Percentiles rank a stretch among this genome's conserved stretches.
Conservation (phyloP, 2,888 invertebrate genomes). For the Opisthograptis luteolata region DNA sequence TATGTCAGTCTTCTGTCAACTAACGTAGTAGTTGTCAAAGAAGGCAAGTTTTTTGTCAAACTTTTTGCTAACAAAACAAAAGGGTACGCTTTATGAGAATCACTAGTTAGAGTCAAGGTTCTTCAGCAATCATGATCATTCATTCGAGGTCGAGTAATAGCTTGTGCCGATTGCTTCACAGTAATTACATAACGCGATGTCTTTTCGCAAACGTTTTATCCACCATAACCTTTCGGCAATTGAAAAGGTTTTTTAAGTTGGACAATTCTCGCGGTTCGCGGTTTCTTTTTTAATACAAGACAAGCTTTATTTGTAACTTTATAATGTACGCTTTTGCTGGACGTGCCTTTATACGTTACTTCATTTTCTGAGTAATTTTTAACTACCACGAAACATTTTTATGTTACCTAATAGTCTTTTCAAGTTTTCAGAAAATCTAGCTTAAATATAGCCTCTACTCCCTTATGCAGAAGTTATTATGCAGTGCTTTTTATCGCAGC, state of each 20-base stretch:
- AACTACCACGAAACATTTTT: conserved; percentile 29
- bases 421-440: background rate
- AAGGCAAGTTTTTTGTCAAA: conserved; percentile 16
- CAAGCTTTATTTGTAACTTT: conserved; percentile 31
- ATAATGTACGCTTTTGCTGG: conserved; percentile 40
- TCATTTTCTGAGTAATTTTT: conserved; percentile 44
- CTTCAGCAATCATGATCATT: conserved; percentile 32
- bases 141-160: conserved; percentile 26
- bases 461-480: background rate
- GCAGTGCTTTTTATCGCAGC: background rate
- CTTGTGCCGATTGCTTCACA: conserved; percentile 26
- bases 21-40: no score
- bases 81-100: conserved; percentile 29
- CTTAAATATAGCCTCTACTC: background rate
- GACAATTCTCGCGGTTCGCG: conserved; percentile 14
- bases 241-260: background rate
- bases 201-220: background rate
- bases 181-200: conserved; percentile 1
- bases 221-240: conserved; percentile 5
- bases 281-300: conserved; percentile 27
- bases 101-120: conserved; percentile 29
- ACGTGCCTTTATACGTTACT: conserved; percentile 46
- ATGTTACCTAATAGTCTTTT: background rate
- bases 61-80: conserved; percentile 42
- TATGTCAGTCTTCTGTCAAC: no score